phyloP scores from a whole-genome alignment of 2,113 vertebrate genomes.

The Poeciliopsis occidentalis region DNA sequence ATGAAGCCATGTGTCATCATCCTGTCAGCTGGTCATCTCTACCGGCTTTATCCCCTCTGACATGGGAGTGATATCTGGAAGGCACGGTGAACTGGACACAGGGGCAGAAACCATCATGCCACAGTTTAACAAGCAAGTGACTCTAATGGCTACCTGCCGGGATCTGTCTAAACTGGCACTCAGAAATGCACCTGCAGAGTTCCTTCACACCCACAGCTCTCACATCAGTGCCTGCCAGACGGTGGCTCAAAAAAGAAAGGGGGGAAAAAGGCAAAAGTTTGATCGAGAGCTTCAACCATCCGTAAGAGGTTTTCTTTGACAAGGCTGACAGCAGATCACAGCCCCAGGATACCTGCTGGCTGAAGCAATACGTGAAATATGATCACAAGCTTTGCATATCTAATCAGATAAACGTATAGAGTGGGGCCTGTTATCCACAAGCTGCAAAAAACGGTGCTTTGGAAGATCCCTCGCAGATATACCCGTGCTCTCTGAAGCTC shows the following conservation, averaged over 20 bases:
- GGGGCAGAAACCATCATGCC: conserved; percentile 25
- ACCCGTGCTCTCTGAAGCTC: conserved; percentile 24
- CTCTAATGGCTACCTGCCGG: conserved; percentile 48
- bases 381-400: conserved; percentile 48
- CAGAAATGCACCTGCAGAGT: conserved; percentile 50
- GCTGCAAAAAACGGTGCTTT: conserved; percentile 18
- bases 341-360: conserved; percentile 21
- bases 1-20: conserved; percentile 13
- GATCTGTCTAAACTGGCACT: conserved; percentile 49
- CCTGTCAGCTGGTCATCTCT: conserved; percentile 30
- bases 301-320: conserved; percentile 25
- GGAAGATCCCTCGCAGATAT: conserved; percentile 14
- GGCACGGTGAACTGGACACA: conserved; percentile 20
- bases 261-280: conserved; percentile 15
- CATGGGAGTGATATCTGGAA: conserved; percentile 47
- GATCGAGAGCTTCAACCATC: conserved; percentile 38
- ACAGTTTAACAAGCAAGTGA: conserved; percentile 55
- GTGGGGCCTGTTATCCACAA: conserved; percentile 28
- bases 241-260: conserved; percentile 24
- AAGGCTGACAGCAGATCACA: neutral
- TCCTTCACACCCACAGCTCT: conserved; percentile 40
- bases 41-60: conserved; percentile 18
- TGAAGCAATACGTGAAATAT: conserved; percentile 24
- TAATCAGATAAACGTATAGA: conserved; percentile 49
- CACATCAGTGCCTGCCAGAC: conserved; percentile 54